These are phyloP conservation scores for Orcinus orca DNA, from an alignment of 2,113 vertebrate genomes.

Conservation along the genomic window DNA sequence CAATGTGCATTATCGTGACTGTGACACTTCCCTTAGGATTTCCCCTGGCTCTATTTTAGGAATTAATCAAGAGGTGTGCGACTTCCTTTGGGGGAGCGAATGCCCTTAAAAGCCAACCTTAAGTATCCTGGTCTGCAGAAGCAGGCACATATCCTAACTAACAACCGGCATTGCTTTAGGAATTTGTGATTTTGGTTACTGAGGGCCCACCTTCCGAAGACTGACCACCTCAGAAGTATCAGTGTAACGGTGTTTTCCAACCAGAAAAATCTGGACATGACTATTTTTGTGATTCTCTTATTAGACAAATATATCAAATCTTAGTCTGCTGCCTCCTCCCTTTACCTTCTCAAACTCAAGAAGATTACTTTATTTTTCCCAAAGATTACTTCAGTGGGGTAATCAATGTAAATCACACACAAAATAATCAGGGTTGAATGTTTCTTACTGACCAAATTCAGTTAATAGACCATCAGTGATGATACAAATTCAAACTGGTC, in stretches of 20 bases:
- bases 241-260: neutral
- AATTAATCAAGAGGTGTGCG: neutral
- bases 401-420: constrained; percentile 12
- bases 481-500: neutral
- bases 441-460: constrained; percentile 21
- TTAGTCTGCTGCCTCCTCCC: neutral
- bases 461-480: neutral
- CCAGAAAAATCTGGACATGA: neutral
- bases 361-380: constrained; percentile 19
- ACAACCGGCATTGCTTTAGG: neutral
- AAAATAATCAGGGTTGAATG: neutral
- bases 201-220: neutral
- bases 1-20: neutral
- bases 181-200: neutral
- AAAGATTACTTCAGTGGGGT: neutral
- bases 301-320: neutral
- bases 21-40: neutral
- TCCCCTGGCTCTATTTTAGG: neutral
- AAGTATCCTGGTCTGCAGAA: neutral
- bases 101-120: neutral
- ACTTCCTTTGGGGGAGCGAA: neutral
- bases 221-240: neutral
- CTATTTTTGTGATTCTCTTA: neutral
- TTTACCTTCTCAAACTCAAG: neutral
- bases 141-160: neutral